These are phyloP conservation scores for Trissolcus basalis DNA, from an alignment of 1,140 invertebrate genomes.

Conservation along the genomic window DNA sequence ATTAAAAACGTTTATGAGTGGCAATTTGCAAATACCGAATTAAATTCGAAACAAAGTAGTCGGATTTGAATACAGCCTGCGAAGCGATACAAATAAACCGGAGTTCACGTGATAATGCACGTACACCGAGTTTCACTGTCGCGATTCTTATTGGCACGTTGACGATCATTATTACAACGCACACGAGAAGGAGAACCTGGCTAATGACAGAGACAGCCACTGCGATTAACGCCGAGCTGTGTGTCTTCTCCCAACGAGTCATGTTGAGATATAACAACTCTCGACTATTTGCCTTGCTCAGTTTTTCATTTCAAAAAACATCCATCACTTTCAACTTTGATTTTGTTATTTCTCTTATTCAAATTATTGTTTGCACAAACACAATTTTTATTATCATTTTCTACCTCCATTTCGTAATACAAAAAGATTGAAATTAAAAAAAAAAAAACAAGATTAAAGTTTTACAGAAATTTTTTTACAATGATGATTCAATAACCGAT, in stretches of 20 bases:
- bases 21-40: slow-evolving; percentile 19
- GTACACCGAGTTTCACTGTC: slow-evolving; percentile 24
- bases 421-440: too few relatives aligned
- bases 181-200: slow-evolving; percentile 11
- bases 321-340: too few relatives aligned
- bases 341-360: too few relatives aligned
- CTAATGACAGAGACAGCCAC: slow-evolving; percentile 16
- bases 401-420: too few relatives aligned
- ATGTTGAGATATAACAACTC: background rate
- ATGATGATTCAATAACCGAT: too few relatives aligned
- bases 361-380: too few relatives aligned
- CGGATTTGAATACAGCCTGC: slow-evolving; percentile 28
- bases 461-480: too few relatives aligned
- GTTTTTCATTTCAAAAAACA: background rate
- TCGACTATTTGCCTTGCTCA: too few relatives aligned
- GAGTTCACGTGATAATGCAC: slow-evolving; percentile 25
- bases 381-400: too few relatives aligned
- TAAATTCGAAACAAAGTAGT: slow-evolving; percentile 29
- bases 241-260: slow-evolving; percentile 2
- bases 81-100: slow-evolving; percentile 41
- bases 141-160: slow-evolving; percentile 41
- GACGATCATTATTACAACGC: slow-evolving; percentile 26
- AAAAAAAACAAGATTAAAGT: too few relatives aligned
- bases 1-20: slow-evolving; percentile 1
- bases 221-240: slow-evolving; percentile 22